Percentiles rank a stretch among this genome's conserved stretches.
Evolutionary conservation across 2,888 invertebrate species (phyloP).

Genomic region (Timandra comae): DNA sequence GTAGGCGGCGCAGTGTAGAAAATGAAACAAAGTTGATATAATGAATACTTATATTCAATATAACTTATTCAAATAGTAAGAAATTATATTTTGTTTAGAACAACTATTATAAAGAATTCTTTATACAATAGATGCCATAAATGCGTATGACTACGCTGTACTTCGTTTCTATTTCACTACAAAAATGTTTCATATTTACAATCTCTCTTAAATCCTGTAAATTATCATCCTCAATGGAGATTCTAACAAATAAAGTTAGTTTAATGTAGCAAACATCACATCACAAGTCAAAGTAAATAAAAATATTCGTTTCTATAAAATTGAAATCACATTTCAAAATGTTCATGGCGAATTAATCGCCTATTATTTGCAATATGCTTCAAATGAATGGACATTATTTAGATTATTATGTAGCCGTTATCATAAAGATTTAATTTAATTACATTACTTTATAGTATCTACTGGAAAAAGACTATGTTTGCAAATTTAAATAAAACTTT

Average conservation of each 20-base stretch:
- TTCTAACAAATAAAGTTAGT: constrained; percentile 24
- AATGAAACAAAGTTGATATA: constrained; percentile 28
- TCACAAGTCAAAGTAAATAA: constrained; percentile 31
- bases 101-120: constrained; percentile 48
- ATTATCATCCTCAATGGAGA: constrained; percentile 12
- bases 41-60: constrained; percentile 54
- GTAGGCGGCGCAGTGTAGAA: no score
- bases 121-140: constrained; percentile 53
- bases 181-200: constrained; percentile 35
- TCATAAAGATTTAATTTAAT: no score
- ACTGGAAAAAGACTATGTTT: no score
- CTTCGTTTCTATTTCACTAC: constrained; percentile 34
- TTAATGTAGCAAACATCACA: constrained; percentile 23
- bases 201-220: constrained; percentile 28
- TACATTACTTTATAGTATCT: no score
- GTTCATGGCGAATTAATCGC: constrained; percentile 22
- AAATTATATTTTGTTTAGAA: constrained; percentile 53
- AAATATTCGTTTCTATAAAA: constrained; percentile 38
- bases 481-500: no score
- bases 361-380: not conserved
- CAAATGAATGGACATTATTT: constrained; percentile 32
- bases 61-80: constrained; percentile 40
- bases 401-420: no score
- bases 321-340: constrained; percentile 52
- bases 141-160: constrained; percentile 44